These are phyloP conservation scores for Neostethus bicornis DNA, from an alignment of 2,797 vertebrate genomes.

Conservation along the genomic window DNA sequence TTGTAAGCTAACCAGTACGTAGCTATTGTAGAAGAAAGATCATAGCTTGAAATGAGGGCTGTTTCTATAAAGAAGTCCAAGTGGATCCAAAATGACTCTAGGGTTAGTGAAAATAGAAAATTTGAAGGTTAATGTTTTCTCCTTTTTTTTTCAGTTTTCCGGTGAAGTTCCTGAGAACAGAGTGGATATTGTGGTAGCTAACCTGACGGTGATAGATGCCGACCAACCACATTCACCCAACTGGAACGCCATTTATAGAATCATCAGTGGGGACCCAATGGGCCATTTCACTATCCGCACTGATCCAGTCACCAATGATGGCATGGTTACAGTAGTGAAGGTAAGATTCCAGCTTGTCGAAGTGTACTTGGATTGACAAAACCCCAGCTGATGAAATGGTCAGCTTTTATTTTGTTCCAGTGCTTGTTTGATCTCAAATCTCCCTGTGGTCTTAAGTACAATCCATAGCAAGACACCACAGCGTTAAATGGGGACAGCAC, in stretches of 20 bases:
- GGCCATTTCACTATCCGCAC: slow-evolving; percentile 91
- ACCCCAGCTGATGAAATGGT: slow-evolving; percentile 11
- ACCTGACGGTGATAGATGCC: slow-evolving; percentile 90
- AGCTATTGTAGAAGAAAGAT: slow-evolving; percentile 28
- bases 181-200: slow-evolving; percentile 88
- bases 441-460: slow-evolving; percentile 28
- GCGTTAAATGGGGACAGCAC: slow-evolving; percentile 45
- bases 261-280: slow-evolving; percentile 90
- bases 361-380: not conserved
- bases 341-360: slow-evolving; percentile 65
- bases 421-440: slow-evolving; percentile 12
- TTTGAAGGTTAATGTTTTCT: too few relatives aligned
- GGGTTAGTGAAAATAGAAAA: slow-evolving; percentile 4
- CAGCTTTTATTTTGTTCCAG: slow-evolving; percentile 11
- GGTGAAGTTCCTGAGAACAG: slow-evolving; percentile 93
- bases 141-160: slow-evolving; percentile 78
- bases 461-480: slow-evolving; percentile 42
- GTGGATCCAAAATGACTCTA: slow-evolving; percentile 19
- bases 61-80: slow-evolving; percentile 28
- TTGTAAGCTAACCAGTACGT: slow-evolving; percentile 32
- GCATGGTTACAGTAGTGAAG: slow-evolving; percentile 93
- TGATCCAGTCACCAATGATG: slow-evolving; percentile 89
- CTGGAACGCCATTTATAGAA: slow-evolving; percentile 93
- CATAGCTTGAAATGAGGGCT: slow-evolving; percentile 30
- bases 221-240: slow-evolving; percentile 93